Percentiles rank a stretch among this genome's conserved stretches.
Conservation (phyloP, 1,140 invertebrate species). For the Aphelenchoides fujianensis region DNA sequence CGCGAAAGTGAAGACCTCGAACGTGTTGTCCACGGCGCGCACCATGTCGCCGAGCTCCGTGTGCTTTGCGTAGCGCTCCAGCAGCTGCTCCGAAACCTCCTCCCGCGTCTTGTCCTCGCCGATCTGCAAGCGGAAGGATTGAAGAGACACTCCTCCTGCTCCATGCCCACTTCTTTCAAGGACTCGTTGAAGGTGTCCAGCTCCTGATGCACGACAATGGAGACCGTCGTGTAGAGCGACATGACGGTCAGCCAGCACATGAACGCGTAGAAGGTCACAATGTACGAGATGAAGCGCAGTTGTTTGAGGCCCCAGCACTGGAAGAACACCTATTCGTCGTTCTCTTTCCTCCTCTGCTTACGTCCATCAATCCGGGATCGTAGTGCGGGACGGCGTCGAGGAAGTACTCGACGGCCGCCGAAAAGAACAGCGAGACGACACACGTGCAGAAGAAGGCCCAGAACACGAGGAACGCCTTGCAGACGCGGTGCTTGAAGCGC, state of each 20-base stretch:
- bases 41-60: slow-evolving; percentile 36
- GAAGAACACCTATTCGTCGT: neutral
- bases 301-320: slow-evolving; percentile 5
- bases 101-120: slow-evolving; percentile 20
- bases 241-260: slow-evolving; percentile 30
- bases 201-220: slow-evolving; percentile 31
- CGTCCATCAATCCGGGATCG: neutral
- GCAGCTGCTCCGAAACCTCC: slow-evolving; percentile 26
- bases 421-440: slow-evolving; percentile 9
- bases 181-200: slow-evolving; percentile 28
- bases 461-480: slow-evolving; percentile 24
- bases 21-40: slow-evolving; percentile 32
- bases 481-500: slow-evolving; percentile 12
- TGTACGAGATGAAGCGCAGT: slow-evolving; percentile 15
- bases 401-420: slow-evolving; percentile 3
- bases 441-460: slow-evolving; percentile 17
- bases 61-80: slow-evolving; percentile 34
- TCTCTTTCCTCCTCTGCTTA: slow-evolving; percentile 13
- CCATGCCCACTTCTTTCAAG: slow-evolving; percentile 14
- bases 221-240: slow-evolving; percentile 33
- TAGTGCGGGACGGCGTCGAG: neutral
- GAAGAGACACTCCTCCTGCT: neutral
- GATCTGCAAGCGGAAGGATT: no score
- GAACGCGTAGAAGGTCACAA: slow-evolving; percentile 29
- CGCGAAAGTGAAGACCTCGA: slow-evolving; percentile 44